phyloP scores from a whole-genome alignment of 2,888 invertebrate species.

The Venusia cambrica region DNA sequence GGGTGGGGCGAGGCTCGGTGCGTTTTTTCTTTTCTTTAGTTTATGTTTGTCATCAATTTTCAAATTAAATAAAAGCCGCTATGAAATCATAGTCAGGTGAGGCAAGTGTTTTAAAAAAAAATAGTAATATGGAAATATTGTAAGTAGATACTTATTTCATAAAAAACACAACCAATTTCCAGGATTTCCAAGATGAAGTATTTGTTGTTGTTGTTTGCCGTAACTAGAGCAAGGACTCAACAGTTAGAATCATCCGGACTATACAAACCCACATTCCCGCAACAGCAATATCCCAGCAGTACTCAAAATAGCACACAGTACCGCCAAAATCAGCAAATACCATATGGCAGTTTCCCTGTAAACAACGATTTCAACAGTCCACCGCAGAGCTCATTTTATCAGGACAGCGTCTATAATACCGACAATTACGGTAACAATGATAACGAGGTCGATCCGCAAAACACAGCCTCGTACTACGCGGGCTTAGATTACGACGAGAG shows the following conservation, averaged over 20 bases:
- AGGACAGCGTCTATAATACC: constrained; percentile 52
- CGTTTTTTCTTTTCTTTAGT: no score
- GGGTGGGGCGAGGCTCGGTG: no score
- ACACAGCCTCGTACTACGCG: constrained; percentile 62
- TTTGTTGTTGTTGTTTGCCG: constrained; percentile 50
- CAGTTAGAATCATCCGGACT: constrained; percentile 47
- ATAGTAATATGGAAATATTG: no score
- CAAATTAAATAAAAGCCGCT: no score
- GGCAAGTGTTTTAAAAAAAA: no score
- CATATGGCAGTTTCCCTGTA: constrained; percentile 68
- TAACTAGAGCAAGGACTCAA: constrained; percentile 56
- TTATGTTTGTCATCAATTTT: no score
- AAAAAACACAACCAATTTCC: no score
- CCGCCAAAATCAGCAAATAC: constrained; percentile 58
- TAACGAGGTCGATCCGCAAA: constrained; percentile 64
- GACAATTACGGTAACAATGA: constrained; percentile 57
- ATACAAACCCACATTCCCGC: constrained; percentile 59
- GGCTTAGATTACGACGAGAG: constrained; percentile 69
- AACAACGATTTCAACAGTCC: constrained; percentile 59
- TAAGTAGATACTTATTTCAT: no score
- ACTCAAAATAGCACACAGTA: constrained; percentile 55
- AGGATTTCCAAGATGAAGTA: no score
- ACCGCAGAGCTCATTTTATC: constrained; percentile 68
- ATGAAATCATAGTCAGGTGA: no score
- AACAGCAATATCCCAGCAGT: constrained; percentile 48